phyloP scores from a whole-genome alignment of 2,888 invertebrate species.

The Pandemis corylana region DNA sequence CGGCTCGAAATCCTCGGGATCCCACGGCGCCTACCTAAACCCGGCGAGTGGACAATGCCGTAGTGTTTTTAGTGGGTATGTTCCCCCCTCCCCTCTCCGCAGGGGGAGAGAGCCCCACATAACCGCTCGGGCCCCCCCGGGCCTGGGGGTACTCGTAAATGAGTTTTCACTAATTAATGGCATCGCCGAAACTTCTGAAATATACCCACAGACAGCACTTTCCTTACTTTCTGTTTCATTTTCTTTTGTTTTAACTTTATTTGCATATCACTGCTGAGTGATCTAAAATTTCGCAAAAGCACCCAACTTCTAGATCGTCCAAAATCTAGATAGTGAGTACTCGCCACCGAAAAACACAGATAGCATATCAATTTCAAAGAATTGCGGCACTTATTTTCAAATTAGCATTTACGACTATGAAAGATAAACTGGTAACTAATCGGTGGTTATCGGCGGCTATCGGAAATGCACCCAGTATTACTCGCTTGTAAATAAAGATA shows the following conservation, averaged over 20 bases:
- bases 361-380: conserved; percentile 32
- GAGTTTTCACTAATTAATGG: no score
- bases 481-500: conserved; percentile 7
- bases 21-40: no score
- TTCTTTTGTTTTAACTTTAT: not conserved
- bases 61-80: no score
- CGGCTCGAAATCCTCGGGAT: no score
- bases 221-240: no score
- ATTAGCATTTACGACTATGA: conserved; percentile 22
- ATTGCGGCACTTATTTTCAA: not conserved
- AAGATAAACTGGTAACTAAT: conserved; percentile 1
- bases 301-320: conserved; percentile 3
- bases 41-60: no score
- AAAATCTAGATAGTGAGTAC: conserved; percentile 14
- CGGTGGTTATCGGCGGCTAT: not conserved
- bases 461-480: conserved; percentile 24
- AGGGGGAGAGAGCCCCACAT: no score
- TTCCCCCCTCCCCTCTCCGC: no score
- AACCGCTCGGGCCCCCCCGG: no score
- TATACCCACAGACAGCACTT: no score
- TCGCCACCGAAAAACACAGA: conserved; percentile 30
- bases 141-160: no score
- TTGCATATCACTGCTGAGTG: not conserved
- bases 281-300: not conserved
- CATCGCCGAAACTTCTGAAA: no score